Evolutionary conservation across 2,888 invertebrate genomes (phyloP).

Genomic region (Philaethria dido): DNA sequence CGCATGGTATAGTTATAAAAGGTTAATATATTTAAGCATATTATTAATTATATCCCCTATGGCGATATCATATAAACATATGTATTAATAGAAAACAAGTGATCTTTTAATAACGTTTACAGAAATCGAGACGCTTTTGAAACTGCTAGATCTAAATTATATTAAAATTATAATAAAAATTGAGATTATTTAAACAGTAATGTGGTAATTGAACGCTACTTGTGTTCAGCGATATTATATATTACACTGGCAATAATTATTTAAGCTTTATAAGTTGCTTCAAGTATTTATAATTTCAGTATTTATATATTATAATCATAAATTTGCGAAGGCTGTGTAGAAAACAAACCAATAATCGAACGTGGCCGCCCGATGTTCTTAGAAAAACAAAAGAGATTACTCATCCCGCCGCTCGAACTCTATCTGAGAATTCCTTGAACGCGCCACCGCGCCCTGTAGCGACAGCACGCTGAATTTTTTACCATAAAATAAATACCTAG

Average conservation of each 20-base stretch:
- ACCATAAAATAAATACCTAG: slow-evolving; percentile 28
- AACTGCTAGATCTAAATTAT: too few species aligned
- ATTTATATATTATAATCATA: slow-evolving; percentile 20
- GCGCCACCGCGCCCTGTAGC: slow-evolving; percentile 65
- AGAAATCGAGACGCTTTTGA: background rate
- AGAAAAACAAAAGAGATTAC: slow-evolving; percentile 83
- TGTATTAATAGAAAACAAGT: background rate
- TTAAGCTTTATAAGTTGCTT: background rate
- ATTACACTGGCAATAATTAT: background rate
- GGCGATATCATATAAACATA: background rate
- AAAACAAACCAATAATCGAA: slow-evolving; percentile 73
- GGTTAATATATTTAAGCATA: slow-evolving; percentile 11
- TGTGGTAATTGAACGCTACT: too few species aligned
- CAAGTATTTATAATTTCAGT: background rate
- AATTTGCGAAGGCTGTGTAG: slow-evolving; percentile 45
- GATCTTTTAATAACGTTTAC: slow-evolving; percentile 2
- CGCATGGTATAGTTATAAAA: slow-evolving; percentile 14
- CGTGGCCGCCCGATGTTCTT: slow-evolving; percentile 61
- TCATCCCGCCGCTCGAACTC: slow-evolving; percentile 80
- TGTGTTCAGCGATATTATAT: too few species aligned
- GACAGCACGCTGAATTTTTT: slow-evolving; percentile 56
- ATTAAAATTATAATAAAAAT: too few species aligned
- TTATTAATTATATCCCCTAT: slow-evolving; percentile 1
- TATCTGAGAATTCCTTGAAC: slow-evolving; percentile 78
- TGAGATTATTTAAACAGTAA: too few species aligned